A percentile compares a stretch with the other conserved stretches of the same genome.
phyloP scores from a whole-genome alignment of 2,797 vertebrate species.

The Phalanger gymnotis region DNA sequence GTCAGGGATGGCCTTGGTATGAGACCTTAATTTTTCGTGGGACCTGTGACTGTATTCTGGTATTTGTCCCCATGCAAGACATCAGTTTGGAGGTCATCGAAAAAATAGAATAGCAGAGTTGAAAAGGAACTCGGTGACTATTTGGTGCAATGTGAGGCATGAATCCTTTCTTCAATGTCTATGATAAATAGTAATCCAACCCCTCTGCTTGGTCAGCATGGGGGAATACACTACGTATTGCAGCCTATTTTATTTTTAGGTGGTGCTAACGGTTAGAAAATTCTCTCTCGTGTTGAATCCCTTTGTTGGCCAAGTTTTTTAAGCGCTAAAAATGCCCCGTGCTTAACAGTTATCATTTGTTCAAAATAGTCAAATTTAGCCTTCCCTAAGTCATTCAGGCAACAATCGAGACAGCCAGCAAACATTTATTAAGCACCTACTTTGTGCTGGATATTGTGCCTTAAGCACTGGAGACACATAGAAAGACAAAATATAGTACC shows the following conservation, averaged over 20 bases:
- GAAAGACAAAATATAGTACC: neutral
- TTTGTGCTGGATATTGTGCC: neutral
- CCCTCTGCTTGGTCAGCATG: neutral
- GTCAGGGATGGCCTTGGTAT: neutral
- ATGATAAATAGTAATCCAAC: neutral
- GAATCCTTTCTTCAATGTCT: neutral
- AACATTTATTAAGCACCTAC: neutral
- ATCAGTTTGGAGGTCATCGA: neutral
- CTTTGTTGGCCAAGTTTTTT: neutral
- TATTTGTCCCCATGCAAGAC: neutral
- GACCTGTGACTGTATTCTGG: neutral
- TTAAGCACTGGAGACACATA: neutral
- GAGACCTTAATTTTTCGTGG: neutral
- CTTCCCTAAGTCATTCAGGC: neutral
- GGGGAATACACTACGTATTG: neutral
- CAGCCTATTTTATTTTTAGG: neutral
- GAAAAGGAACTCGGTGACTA: neutral
- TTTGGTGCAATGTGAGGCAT: neutral
- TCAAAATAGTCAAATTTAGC: conserved; percentile 1
- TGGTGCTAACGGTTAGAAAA: neutral
- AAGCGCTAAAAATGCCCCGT: conserved; percentile 1
- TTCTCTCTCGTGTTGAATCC: neutral
- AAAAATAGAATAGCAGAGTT: neutral
- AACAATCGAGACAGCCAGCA: neutral
- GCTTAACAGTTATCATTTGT: conserved; percentile 40